phyloP scores from a whole-genome alignment of 2,888 invertebrate genomes.

The Lithophane ornitopus region DNA sequence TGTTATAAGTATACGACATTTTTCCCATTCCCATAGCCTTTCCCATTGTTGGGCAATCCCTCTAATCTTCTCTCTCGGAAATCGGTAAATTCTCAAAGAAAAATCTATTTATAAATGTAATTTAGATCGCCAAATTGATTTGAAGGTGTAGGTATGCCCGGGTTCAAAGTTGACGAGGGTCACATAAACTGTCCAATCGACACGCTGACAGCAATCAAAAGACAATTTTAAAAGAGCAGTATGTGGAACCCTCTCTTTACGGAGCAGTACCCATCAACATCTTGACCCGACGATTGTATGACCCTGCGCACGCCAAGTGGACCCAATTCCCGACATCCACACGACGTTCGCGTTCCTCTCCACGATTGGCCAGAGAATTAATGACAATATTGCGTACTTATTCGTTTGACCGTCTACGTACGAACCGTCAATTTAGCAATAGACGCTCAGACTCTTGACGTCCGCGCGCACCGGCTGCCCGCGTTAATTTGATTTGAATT shows the following conservation, averaged over 20 bases:
- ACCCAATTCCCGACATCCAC: slow-evolving; percentile 84
- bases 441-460: slow-evolving; percentile 70
- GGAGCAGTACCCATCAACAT: slow-evolving; percentile 70
- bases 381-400: slow-evolving; percentile 84
- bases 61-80: neutral
- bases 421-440: slow-evolving; percentile 85
- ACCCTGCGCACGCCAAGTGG: slow-evolving; percentile 86
- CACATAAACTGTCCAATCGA: slow-evolving; percentile 28
- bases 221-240: slow-evolving; percentile 30
- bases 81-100: neutral
- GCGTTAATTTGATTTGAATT: slow-evolving; percentile 67
- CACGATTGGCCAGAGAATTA: slow-evolving; percentile 87
- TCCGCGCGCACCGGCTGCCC: slow-evolving; percentile 57
- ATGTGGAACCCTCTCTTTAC: slow-evolving; percentile 56
- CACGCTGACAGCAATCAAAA: slow-evolving; percentile 8
- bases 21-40: neutral
- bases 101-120: neutral
- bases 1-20: neutral
- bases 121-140: slow-evolving; percentile 16
- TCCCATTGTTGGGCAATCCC: neutral
- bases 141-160: neutral
- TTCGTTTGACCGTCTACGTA: slow-evolving; percentile 83
- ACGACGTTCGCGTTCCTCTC: slow-evolving; percentile 69
- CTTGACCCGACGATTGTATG: slow-evolving; percentile 81
- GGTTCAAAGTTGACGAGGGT: slow-evolving; percentile 29